Conservation (phyloP, 2,113 vertebrate species). For the Pelecanus crispus region DNA sequence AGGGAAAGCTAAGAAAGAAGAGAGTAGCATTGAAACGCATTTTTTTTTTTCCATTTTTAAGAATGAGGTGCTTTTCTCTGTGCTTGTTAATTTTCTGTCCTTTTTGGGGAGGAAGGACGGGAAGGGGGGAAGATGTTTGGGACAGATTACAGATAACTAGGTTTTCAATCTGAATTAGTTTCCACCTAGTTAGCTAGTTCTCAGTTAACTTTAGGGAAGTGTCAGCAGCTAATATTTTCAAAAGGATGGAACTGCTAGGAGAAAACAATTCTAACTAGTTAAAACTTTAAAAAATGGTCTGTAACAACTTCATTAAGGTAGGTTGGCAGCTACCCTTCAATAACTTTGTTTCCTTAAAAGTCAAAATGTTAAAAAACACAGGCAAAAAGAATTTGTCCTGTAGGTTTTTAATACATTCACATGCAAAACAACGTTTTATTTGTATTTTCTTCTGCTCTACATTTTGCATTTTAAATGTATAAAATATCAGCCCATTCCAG, state of each 20-base stretch:
- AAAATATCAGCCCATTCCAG: neutral
- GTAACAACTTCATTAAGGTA: neutral
- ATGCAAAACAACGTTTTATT: neutral
- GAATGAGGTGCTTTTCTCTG: neutral
- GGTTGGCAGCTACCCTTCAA: neutral
- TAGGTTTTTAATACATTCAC: neutral
- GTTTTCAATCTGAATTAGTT: neutral
- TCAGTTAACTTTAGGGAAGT: neutral
- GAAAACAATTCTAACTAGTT: neutral
- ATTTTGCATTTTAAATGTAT: neutral
- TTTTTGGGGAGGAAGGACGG: neutral
- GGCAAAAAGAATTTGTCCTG: neutral
- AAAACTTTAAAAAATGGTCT: neutral
- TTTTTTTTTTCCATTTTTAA: neutral
- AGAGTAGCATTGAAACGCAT: rapidly evolving
- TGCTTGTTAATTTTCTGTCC: neutral
- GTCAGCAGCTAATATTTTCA: neutral
- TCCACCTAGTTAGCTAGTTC: neutral
- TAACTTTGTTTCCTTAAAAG: neutral
- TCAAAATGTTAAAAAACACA: neutral
- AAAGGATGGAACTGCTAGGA: neutral
- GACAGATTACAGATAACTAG: neutral
- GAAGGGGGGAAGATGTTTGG: no score
- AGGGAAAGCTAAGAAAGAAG: neutral
- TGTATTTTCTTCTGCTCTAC: neutral